Evolutionary conservation across 2,797 vertebrate species (phyloP).

Genomic region (Champsocephalus esox): DNA sequence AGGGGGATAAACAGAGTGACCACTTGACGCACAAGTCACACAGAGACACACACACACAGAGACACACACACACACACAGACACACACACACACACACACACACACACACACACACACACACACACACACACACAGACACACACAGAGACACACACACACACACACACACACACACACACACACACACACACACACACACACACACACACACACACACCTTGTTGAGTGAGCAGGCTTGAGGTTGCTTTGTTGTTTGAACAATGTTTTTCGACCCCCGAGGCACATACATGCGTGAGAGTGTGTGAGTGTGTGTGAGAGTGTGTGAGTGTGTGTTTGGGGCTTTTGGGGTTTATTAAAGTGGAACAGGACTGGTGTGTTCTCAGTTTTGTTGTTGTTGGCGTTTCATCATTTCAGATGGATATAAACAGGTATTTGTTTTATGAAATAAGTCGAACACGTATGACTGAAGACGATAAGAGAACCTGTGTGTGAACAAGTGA

Average conservation of each 20-base stretch:
- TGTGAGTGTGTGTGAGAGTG: constrained; percentile 6
- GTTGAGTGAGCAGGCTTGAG: constrained; percentile 30
- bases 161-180: constrained; percentile 37
- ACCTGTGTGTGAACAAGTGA: constrained; percentile 43
- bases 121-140: constrained; percentile 4
- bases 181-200: constrained; percentile 36
- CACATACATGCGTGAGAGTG: constrained; percentile 21
- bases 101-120: constrained; percentile 18
- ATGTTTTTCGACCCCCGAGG: constrained; percentile 38
- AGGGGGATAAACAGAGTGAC: constrained; percentile 27
- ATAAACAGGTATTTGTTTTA: background rate
- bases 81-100: background rate
- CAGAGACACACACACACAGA: constrained; percentile 31
- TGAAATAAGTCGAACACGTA: background rate
- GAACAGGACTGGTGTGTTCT: constrained; percentile 11
- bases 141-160: constrained; percentile 28
- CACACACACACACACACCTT: constrained; percentile 24
- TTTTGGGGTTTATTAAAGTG: constrained; percentile 54
- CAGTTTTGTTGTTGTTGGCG: background rate
- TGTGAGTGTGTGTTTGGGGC: constrained; percentile 14
- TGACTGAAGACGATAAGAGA: background rate
- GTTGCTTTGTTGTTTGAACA: constrained; percentile 57
- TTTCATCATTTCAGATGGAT: constrained; percentile 31
- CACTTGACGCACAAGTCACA: constrained; percentile 46
- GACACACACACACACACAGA: background rate